Conservation (phyloP, 2,888 invertebrate species). For the Trichogramma dendrolimi region DNA sequence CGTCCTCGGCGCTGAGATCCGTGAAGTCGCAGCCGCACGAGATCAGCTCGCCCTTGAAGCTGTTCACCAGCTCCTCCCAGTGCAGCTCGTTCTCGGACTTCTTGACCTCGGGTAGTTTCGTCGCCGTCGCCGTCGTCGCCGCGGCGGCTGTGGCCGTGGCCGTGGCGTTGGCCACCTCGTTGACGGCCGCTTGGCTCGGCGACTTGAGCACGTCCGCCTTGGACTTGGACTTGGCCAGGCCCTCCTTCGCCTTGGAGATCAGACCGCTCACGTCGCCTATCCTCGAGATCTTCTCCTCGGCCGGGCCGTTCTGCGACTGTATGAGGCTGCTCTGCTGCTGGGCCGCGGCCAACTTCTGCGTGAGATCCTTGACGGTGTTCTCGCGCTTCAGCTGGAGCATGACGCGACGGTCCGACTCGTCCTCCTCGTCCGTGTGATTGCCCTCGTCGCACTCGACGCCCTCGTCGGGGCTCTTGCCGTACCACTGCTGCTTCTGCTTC, state of each 20-base stretch:
- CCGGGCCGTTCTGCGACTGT: constrained; percentile 52
- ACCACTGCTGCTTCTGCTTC: constrained; percentile 49
- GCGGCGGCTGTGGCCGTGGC: constrained; percentile 69
- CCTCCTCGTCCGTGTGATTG: constrained; percentile 54
- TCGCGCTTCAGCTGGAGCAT: constrained; percentile 72
- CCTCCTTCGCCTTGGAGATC: constrained; percentile 90
- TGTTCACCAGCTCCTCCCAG: constrained; percentile 87
- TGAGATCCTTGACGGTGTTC: constrained; percentile 83
- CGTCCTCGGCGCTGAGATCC: constrained; percentile 84
- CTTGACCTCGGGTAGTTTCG: constrained; percentile 67
- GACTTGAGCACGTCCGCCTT: constrained; percentile 73
- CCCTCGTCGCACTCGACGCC: constrained; percentile 58
- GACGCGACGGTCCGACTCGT: constrained; percentile 59
- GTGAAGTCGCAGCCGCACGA: constrained; percentile 96
- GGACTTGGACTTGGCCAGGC: constrained; percentile 80
- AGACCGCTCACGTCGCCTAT: constrained; percentile 85
- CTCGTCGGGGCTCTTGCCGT: constrained; percentile 57
- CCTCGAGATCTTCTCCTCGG: constrained; percentile 54
- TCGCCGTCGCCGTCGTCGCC: constrained; percentile 59
- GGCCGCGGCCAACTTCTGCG: constrained; percentile 77
- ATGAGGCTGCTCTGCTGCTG: constrained; percentile 50
- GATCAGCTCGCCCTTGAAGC: constrained; percentile 70
- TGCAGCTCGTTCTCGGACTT: constrained; percentile 91
- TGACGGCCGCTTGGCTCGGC: constrained; percentile 65
- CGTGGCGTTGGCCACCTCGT: constrained; percentile 64